phyloP scores from a whole-genome alignment of 2,113 vertebrate genomes.

The Synodontis membranacea region DNA sequence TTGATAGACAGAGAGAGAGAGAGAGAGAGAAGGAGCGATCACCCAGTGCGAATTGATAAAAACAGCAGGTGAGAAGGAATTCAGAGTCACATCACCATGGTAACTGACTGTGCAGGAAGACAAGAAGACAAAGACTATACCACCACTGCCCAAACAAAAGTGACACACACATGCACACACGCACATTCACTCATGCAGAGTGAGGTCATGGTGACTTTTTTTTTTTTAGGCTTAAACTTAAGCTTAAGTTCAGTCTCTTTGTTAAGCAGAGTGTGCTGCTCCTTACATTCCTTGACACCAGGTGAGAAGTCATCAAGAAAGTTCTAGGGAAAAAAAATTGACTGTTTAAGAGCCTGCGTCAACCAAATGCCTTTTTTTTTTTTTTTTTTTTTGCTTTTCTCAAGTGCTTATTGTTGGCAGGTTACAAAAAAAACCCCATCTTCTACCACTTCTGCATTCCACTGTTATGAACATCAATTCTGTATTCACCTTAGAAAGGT shows the following conservation, averaged over 20 bases:
- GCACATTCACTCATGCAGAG: not conserved
- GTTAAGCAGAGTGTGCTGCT: not conserved
- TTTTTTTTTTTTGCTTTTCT: no score
- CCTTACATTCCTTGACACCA: not conserved
- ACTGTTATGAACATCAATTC: no score
- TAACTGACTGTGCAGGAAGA: slow-evolving; percentile 68
- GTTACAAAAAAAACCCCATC: no score
- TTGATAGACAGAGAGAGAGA: slow-evolving; percentile 35
- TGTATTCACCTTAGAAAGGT: no score
- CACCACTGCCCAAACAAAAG: slow-evolving; percentile 45
- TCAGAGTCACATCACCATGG: slow-evolving; percentile 75
- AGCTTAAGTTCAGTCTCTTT: not conserved
- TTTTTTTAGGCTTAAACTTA: not conserved
- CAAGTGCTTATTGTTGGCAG: no score
- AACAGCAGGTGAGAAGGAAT: slow-evolving; percentile 75
- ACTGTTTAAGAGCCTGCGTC: no score
- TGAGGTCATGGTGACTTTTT: slow-evolving; percentile 12
- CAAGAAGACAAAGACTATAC: slow-evolving; percentile 63
- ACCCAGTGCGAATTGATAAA: slow-evolving; percentile 65
- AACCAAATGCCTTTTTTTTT: no score
- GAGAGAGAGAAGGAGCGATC: slow-evolving; percentile 47
- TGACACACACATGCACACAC: slow-evolving; percentile 27
- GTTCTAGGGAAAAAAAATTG: not conserved
- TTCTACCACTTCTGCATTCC: no score
- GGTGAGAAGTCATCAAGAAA: not conserved